phyloP scores from a whole-genome alignment of 1,140 invertebrate species.

The Magallana angulata region DNA sequence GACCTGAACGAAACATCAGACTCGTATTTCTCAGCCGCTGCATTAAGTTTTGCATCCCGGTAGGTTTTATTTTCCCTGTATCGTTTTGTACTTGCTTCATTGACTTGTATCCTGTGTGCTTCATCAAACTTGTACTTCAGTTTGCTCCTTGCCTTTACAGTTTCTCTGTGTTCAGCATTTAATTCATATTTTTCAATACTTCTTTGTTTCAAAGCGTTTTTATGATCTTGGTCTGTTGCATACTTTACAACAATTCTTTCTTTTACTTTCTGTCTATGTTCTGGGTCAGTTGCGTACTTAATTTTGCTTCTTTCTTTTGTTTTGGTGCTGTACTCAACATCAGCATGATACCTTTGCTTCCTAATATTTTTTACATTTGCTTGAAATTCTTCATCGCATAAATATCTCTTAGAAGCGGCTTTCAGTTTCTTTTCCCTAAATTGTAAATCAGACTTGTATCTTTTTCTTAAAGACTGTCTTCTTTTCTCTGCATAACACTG shows the following conservation, averaged over 20 bases:
- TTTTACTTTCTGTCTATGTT: constrained; percentile 20
- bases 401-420: not conserved
- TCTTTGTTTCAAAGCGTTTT: not conserved
- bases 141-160: not conserved
- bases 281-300: constrained; percentile 6
- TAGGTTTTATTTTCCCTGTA: constrained; percentile 34
- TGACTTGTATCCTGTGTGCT: not conserved
- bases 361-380: not conserved
- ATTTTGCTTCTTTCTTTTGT: not conserved
- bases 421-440: not conserved
- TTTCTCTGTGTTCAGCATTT: constrained; percentile 38
- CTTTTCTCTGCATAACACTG: not conserved
- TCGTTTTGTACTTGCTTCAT: constrained; percentile 16
- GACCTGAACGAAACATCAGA: not conserved
- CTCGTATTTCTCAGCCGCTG: not conserved
- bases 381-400: constrained; percentile 1
- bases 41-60: not conserved
- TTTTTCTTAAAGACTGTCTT: not conserved
- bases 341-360: not conserved
- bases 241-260: not conserved
- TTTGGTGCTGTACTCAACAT: not conserved
- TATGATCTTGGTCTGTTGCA: not conserved
- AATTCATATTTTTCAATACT: constrained; percentile 2
- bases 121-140: constrained; percentile 18
- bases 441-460: not conserved